A percentile compares a stretch with the other conserved stretches of the same genome.
These are phyloP conservation scores for Musca vetustissima DNA, from an alignment of 1,140 invertebrate genomes.

Conservation along the genomic window DNA sequence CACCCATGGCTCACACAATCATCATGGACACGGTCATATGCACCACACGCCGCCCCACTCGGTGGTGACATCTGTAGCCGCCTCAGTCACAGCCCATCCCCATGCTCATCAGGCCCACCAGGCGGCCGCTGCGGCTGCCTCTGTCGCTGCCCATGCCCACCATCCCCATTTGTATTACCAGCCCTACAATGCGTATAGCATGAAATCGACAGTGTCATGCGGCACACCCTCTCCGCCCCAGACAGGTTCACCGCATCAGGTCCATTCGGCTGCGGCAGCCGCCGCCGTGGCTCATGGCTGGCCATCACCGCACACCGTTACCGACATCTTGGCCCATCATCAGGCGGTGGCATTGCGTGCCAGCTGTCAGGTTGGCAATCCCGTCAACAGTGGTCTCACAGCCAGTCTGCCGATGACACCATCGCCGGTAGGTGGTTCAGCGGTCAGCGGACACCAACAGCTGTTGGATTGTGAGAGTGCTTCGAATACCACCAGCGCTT, in stretches of 20 bases:
- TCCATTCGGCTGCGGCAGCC: conserved; percentile 39
- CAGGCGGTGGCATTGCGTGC: conserved; percentile 50
- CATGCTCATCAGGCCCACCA: conserved; percentile 58
- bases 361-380: conserved; percentile 48
- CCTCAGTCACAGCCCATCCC: conserved; percentile 40
- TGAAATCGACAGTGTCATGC: conserved; percentile 47
- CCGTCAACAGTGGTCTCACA: conserved; percentile 30
- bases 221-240: conserved; percentile 55
- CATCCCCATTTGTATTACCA: conserved; percentile 63
- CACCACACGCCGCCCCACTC: conserved; percentile 13
- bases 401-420: conserved; percentile 45
- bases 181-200: conserved; percentile 57
- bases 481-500: conserved; percentile 30
- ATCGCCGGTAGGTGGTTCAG: conserved; percentile 39
- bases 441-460: conserved; percentile 17
- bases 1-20: conserved; percentile 44
- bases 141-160: conserved; percentile 58
- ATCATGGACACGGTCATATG: conserved; percentile 28
- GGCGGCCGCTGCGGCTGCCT: conserved; percentile 51
- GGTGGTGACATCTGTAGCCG: conserved; percentile 18
- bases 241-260: conserved; percentile 41
- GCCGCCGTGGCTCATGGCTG: conserved; percentile 55
- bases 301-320: conserved; percentile 69
- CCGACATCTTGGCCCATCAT: conserved; percentile 67
- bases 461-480: conserved; percentile 22